phyloP scores from a whole-genome alignment of 2,113 vertebrate species.

The Polypterus senegalus region DNA sequence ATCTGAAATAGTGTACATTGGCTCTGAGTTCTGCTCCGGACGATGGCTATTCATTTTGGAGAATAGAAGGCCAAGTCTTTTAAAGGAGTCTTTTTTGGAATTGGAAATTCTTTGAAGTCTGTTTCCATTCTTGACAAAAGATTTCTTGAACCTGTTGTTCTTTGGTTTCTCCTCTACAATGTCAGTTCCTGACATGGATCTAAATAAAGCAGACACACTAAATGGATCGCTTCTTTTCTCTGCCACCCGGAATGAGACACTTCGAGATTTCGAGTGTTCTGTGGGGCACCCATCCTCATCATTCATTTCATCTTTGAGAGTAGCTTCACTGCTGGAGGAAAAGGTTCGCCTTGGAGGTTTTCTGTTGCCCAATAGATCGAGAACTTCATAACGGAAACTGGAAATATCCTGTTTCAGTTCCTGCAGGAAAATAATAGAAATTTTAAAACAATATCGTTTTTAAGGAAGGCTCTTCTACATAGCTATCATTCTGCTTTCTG shows the following conservation, averaged over 20 bases:
- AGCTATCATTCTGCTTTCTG: no score
- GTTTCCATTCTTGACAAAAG: conserved; percentile 56
- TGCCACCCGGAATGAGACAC: conserved; percentile 51
- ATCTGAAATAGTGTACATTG: conserved; percentile 82
- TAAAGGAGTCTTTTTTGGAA: conserved; percentile 74
- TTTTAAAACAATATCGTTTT: background rate
- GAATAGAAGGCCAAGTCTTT: conserved; percentile 78
- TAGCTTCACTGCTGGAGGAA: conserved; percentile 75
- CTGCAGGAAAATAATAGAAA: conserved; percentile 35
- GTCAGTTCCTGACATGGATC: conserved; percentile 65
- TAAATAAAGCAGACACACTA: conserved; percentile 69
- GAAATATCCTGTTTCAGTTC: conserved; percentile 96
- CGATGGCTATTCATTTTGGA: conserved; percentile 75
- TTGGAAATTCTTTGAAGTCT: conserved; percentile 60
- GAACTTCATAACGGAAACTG: conserved; percentile 92
- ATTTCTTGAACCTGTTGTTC: conserved; percentile 74
- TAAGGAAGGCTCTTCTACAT: no score
- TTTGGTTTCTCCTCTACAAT: conserved; percentile 68
- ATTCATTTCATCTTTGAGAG: conserved; percentile 63
- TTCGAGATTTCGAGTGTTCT: conserved; percentile 54
- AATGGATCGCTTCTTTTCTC: conserved; percentile 49
- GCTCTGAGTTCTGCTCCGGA: conserved; percentile 51
- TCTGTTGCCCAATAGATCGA: conserved; percentile 84
- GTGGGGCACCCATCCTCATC: conserved; percentile 47
- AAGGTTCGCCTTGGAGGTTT: conserved; percentile 77